Conservation (phyloP, 2,888 invertebrate species). For the Pemphredon lugubris region DNA sequence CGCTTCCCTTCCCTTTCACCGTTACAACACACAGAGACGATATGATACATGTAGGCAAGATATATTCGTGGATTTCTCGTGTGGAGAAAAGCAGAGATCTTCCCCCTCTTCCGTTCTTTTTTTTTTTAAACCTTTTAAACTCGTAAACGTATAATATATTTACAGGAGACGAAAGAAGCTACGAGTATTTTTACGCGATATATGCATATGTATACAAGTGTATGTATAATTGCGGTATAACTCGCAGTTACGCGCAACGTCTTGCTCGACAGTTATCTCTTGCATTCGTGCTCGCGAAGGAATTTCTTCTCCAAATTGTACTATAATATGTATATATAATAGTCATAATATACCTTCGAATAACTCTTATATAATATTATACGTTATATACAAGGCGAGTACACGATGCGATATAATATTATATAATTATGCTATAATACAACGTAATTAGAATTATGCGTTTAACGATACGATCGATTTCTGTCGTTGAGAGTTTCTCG, state of each 20-base stretch:
- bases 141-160: conserved; percentile 61
- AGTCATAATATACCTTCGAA: too few relatives aligned
- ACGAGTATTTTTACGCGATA: conserved; percentile 62
- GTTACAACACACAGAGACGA: conserved; percentile 46
- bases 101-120: conserved; percentile 1
- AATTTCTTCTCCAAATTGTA: not conserved
- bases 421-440: conserved; percentile 25
- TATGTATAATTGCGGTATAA: conserved; percentile 46
- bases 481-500: too few relatives aligned
- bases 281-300: conserved; percentile 1
- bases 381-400: conserved; percentile 27
- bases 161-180: conserved; percentile 72
- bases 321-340: conserved; percentile 9
- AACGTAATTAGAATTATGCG: conserved; percentile 20
- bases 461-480: too few relatives aligned
- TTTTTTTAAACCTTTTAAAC: conserved; percentile 6
- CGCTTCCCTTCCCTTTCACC: conserved; percentile 26
- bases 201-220: conserved; percentile 48
- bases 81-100: conserved; percentile 23
- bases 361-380: conserved; percentile 26
- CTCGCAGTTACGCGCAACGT: conserved; percentile 39
- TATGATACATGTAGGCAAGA: conserved; percentile 65
- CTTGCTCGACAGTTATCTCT: conserved; percentile 53
- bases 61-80: conserved; percentile 34
- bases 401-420: conserved; percentile 37